Conservation (phyloP, 2,888 invertebrate species). For the Falcaria lacertinaria region DNA sequence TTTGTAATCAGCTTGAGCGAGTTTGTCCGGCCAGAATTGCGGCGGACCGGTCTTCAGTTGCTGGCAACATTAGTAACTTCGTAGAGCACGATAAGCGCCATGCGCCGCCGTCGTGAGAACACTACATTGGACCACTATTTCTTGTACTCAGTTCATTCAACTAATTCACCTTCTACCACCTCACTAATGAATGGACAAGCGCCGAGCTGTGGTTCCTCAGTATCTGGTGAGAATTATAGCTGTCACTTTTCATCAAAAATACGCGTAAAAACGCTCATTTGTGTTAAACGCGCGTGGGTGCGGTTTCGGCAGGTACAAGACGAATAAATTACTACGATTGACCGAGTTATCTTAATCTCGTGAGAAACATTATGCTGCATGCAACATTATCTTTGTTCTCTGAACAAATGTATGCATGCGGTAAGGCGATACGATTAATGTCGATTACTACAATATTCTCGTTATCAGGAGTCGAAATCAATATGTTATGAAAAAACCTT, state of each 20-base stretch:
- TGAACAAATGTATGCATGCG: slow-evolving; percentile 5
- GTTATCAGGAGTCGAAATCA: slow-evolving; percentile 42
- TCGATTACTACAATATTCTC: slow-evolving; percentile 16
- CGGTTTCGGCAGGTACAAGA: slow-evolving; percentile 46
- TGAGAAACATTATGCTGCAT: slow-evolving; percentile 57
- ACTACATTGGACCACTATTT: slow-evolving; percentile 37
- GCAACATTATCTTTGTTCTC: slow-evolving; percentile 22
- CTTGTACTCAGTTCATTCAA: slow-evolving; percentile 28
- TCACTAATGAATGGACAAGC: slow-evolving; percentile 17
- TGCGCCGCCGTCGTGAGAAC: slow-evolving; percentile 61
- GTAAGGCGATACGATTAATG: slow-evolving; percentile 23
- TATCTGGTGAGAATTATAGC: slow-evolving; percentile 23
- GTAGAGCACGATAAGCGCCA: slow-evolving; percentile 22
- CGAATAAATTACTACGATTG: slow-evolving; percentile 64
- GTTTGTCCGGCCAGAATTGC: slow-evolving; percentile 43
- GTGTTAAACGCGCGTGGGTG: slow-evolving; percentile 55
- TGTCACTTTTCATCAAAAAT: slow-evolving; percentile 40
- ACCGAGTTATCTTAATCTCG: slow-evolving; percentile 58
- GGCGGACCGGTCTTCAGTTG: slow-evolving; percentile 53
- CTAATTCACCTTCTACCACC: slow-evolving; percentile 14
- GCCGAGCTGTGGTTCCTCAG: slow-evolving; percentile 19
- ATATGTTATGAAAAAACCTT: slow-evolving; percentile 33
- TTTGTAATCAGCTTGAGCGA: slow-evolving; percentile 42
- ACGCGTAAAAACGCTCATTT: slow-evolving; percentile 62
- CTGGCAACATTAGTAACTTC: slow-evolving; percentile 62